These are phyloP conservation scores for Onthophagus sagittarius DNA, from an alignment of 2,888 invertebrate species.

Conservation along the genomic window DNA sequence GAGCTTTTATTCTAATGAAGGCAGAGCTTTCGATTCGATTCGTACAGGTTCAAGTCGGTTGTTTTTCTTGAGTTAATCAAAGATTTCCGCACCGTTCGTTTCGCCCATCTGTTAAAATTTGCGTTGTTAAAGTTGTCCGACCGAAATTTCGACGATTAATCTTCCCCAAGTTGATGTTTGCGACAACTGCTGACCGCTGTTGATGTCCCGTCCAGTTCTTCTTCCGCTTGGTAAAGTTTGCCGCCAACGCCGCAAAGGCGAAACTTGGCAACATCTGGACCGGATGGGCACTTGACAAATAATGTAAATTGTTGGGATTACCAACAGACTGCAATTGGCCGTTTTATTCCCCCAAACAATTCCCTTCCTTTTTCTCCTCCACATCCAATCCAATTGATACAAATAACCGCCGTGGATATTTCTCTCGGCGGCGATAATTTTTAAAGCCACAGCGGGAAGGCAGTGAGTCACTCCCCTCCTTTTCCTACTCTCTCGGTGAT, in stretches of 20 bases:
- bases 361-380: not conserved
- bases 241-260: not conserved
- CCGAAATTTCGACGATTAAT: not conserved
- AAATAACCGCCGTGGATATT: not conserved
- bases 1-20: not conserved
- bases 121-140: not conserved
- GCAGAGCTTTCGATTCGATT: not conserved
- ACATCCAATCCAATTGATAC: not conserved
- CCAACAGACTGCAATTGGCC: not conserved
- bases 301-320: not conserved
- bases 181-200: not conserved
- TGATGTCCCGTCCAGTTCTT: not conserved
- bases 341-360: not conserved
- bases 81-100: not conserved
- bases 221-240: not conserved
- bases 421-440: not conserved
- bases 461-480: not conserved
- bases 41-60: not conserved
- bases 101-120: not conserved
- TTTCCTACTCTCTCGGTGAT: not conserved
- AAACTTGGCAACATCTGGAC: not conserved
- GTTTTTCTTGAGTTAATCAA: not conserved
- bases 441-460: not conserved
- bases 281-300: not conserved
- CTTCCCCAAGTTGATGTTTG: not conserved